These are phyloP conservation scores for Chamaetylas fuelleborni DNA, from an alignment of 2,113 vertebrate genomes.

Conservation along the genomic window DNA sequence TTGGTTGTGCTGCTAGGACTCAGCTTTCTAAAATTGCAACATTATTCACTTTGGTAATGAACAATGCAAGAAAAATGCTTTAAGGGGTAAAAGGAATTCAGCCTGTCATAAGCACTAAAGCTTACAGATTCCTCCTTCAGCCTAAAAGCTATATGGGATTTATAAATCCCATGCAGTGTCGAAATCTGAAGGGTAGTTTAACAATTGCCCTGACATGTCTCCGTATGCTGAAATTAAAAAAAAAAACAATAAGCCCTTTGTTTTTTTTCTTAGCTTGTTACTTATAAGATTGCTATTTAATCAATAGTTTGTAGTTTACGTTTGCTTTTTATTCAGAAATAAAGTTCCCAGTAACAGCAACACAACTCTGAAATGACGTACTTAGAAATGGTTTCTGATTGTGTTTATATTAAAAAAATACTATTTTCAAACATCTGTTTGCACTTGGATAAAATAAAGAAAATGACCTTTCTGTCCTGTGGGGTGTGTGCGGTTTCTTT, in stretches of 20 bases:
- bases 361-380: neutral
- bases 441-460: neutral
- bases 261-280: neutral
- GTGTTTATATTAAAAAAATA: neutral
- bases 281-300: neutral
- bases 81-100: neutral
- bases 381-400: constrained; percentile 7
- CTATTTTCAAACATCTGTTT: constrained; percentile 9
- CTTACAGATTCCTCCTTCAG: neutral
- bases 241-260: neutral
- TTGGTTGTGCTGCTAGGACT: neutral
- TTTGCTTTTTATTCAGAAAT: constrained; percentile 21
- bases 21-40: neutral
- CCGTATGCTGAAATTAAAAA: neutral
- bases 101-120: neutral
- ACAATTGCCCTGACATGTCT: neutral
- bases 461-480: neutral
- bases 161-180: neutral
- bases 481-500: neutral
- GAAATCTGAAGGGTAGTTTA: neutral
- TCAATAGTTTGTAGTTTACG: neutral
- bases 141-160: neutral
- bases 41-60: neutral
- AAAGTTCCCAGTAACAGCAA: neutral
- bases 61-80: neutral